Evolutionary conservation across 2,888 invertebrate species (phyloP).

Genomic region (Epinotia ramella): DNA sequence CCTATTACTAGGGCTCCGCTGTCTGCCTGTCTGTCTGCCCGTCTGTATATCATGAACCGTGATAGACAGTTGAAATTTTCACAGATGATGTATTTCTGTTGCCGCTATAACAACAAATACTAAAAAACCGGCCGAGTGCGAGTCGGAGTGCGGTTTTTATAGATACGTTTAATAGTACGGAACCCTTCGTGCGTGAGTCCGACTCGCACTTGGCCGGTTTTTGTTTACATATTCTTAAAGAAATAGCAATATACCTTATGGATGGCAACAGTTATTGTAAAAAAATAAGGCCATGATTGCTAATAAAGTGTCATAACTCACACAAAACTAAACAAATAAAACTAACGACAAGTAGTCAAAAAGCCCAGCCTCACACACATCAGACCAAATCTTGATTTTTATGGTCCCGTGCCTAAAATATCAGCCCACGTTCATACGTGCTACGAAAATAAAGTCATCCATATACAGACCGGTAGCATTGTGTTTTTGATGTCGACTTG

Average conservation of each 20-base stretch:
- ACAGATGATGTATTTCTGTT: too few species aligned
- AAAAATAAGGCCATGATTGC: slow-evolving; percentile 7
- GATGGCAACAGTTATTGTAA: not conserved
- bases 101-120: too few species aligned
- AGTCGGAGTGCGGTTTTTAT: too few species aligned
- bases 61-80: too few species aligned
- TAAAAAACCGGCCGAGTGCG: too few species aligned
- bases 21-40: too few species aligned
- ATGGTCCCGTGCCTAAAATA: slow-evolving; percentile 18
- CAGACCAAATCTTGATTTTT: slow-evolving; percentile 16
- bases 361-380: slow-evolving; percentile 3
- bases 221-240: too few species aligned
- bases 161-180: too few species aligned
- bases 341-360: not conserved
- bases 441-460: slow-evolving; percentile 33
- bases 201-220: too few species aligned
- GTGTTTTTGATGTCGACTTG: not conserved
- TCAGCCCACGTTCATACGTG: slow-evolving; percentile 17
- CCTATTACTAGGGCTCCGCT: too few species aligned
- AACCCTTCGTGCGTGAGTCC: too few species aligned
- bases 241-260: not conserved
- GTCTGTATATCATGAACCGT: too few species aligned
- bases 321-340: not conserved
- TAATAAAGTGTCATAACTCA: not conserved
- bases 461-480: slow-evolving; percentile 18